A percentile compares a stretch with the other conserved stretches of the same genome.
phyloP scores from a whole-genome alignment of 2,113 vertebrate genomes.

The Tragelaphus scriptus region DNA sequence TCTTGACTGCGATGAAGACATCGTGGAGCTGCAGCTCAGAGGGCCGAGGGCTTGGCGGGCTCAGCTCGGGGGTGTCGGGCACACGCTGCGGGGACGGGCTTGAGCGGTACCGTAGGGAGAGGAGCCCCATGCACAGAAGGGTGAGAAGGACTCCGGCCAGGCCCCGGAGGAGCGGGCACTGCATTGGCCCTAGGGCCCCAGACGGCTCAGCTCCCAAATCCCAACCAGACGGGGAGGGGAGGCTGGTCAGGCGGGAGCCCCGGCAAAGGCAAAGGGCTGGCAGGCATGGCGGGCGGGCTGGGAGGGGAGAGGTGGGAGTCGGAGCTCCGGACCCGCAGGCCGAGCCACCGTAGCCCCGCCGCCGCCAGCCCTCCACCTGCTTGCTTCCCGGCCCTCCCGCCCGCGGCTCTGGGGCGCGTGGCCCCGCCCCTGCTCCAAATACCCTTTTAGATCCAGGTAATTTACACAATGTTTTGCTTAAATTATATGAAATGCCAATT shows the following conservation, averaged over 20 bases:
- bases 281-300: neutral
- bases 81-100: neutral
- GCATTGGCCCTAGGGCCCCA: constrained; percentile 51
- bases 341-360: neutral
- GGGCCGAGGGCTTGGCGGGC: neutral
- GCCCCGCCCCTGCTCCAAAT: constrained; percentile 66
- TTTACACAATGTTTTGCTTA: constrained; percentile 12
- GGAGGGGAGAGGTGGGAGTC: neutral
- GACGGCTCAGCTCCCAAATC: constrained; percentile 2
- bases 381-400: constrained; percentile 8
- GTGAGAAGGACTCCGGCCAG: constrained; percentile 61
- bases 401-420: neutral
- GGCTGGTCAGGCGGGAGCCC: neutral
- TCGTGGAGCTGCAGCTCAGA: constrained; percentile 76
- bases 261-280: neutral
- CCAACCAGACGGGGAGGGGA: neutral
- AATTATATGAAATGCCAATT: constrained; percentile 19
- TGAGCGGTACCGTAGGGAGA: constrained; percentile 47
- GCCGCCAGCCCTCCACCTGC: constrained; percentile 64
- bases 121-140: constrained; percentile 55
- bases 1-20: constrained; percentile 91
- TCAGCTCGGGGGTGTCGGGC: neutral
- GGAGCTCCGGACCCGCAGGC: neutral
- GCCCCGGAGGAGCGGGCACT: constrained; percentile 56
- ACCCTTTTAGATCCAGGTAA: neutral